Evolutionary conservation across 2,888 invertebrate species (phyloP), one percentile per base, ranked within the genome.

Genomic region (Synanthedon tipuliformis): DNA sequence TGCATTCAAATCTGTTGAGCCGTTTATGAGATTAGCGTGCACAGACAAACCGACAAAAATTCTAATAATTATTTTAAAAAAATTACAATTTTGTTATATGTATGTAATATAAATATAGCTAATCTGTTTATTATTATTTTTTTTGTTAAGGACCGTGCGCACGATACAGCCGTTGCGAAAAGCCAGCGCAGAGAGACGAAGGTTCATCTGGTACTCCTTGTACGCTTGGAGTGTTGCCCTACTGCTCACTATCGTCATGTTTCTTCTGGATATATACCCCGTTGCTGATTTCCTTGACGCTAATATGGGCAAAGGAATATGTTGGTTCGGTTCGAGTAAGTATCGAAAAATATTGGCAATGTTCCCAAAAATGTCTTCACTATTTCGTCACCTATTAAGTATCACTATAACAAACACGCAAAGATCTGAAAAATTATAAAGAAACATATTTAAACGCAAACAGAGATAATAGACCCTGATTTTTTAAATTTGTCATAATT

Each of bases 201-300:
- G 90, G 55, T 92, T 94, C 67, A 53, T 90, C 3, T 81, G 86
- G 66, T 94, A 94, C 70, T 92, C 91, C 0, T 50, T 91, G 1
- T 93, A 93, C 69, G 93, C 93, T 1, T 94, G 93, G 93, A 90
- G 91, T 3, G 63, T 90, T 10, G 89, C 94, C 0, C 66, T 90
- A 3, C 41, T 88, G 1, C 69, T 93, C 45, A 90, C 92, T 0
- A 59, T 80, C 10, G 68, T 88, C 7, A 89, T 90, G 54, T 86
- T 89, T 52, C 65, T 89, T 2, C 73, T 91, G 53, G 92, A 92
- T 61, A 72, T 75, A 49, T 89, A 85, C 34, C 76, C 85, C 0
- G 64, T 86, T 1, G 58, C 77, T 0, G 27, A 53, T 0, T 48
- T 75, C 54, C 74, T 91, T 11, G 88, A 90, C 51, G 90, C 93